These are phyloP conservation scores for Zoanthus sansibaricus DNA, from an alignment of 92 coral and sea anemone species.

Conservation along the genomic window DNA sequence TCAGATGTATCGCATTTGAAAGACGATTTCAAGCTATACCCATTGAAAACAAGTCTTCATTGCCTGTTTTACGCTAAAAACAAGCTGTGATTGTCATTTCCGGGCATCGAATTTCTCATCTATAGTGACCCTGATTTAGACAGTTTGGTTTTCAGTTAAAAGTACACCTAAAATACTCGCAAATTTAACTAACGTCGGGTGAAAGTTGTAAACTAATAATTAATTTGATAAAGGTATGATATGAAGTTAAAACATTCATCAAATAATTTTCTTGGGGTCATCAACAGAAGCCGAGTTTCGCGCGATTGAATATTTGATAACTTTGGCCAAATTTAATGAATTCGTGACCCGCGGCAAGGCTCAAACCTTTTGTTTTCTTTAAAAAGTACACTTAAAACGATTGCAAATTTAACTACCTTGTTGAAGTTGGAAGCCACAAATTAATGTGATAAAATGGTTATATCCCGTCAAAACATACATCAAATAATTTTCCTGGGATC, in stretches of 20 bases:
- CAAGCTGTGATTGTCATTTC: conserved; percentile 53
- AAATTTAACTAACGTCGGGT: conserved; percentile 43
- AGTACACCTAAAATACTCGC: conserved; percentile 53
- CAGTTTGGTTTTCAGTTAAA: conserved; percentile 54
- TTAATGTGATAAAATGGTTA: conserved; percentile 44
- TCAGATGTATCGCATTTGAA: conserved; percentile 46
- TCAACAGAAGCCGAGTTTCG: conserved; percentile 37
- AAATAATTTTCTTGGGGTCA: conserved; percentile 54
- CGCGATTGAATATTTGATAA: conserved; percentile 25
- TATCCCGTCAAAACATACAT: conserved; percentile 38
- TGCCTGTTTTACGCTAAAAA: conserved; percentile 44
- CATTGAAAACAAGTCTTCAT: conserved; percentile 44
- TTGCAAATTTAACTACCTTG: conserved; percentile 46
- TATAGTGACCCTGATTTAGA: conserved; percentile 21
- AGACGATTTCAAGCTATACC: conserved; percentile 46
- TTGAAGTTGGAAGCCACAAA: conserved; percentile 39
- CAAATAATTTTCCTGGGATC: conserved; percentile 43
- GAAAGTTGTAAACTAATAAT: conserved; percentile 45
- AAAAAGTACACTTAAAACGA: conserved; percentile 41
- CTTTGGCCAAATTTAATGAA: conserved; percentile 2
- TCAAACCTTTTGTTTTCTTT: conserved; percentile 14
- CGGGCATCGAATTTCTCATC: conserved; percentile 56
- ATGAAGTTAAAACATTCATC: conserved; percentile 42
- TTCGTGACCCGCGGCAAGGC: conserved; percentile 18
- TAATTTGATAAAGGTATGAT: conserved; percentile 44